Base-by-base conservation (phyloP, 2,113 vertebrate genomes). In the Lates calcarifer region DNA sequence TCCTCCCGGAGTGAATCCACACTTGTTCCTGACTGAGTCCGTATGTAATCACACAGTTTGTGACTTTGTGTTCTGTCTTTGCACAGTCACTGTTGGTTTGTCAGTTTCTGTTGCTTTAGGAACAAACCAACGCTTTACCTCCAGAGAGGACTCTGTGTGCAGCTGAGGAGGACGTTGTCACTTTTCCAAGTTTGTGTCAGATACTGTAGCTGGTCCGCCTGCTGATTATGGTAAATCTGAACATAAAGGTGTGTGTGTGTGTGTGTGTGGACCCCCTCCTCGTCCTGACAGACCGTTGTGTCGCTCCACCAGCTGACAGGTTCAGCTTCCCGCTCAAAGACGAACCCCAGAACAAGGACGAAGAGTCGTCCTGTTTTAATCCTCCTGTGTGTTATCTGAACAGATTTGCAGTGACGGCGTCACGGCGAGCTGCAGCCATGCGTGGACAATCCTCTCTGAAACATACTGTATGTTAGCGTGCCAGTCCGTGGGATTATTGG, bases 301-400 rank as follows among this genome's bases (percentile, higher is more conserved):
- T 87, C 67, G 12, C 73, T 47, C 72, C 43, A 68, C 84, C 87
- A 89, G 81, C 74, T 86, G 86, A 84, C 77, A n/a, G 75, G 84
- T 90, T 87, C 71, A 71, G 33, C 58, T 35, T 82, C 57, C 51
- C 12, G 82, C 66, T 74, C 61, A 81, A 60, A 89, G 82, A 71
- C 58, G 31, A 83, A 66, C 45, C 69, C 63, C 69, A 0, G 76
- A 82, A 87, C 84, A 89, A 90, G 78, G 88, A 85, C 81, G 61
- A 49, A 28, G 68, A 35, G 37, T 6, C 14, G 37, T 14, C 58
- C 29, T 24, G 49, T 20, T 72, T 43, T 88, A 78, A 89, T 90
- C 80, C 74, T 24, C 22, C 65, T n/a, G 60, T 39, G 47, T 74
- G 62, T 77, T 51, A 20, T 47, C 62, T 73, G 71, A 79, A 22